A percentile compares a stretch with the other conserved stretches of the same genome.
phyloP scores from a whole-genome alignment of 1,140 invertebrate species.

The Drepana arcuata region DNA sequence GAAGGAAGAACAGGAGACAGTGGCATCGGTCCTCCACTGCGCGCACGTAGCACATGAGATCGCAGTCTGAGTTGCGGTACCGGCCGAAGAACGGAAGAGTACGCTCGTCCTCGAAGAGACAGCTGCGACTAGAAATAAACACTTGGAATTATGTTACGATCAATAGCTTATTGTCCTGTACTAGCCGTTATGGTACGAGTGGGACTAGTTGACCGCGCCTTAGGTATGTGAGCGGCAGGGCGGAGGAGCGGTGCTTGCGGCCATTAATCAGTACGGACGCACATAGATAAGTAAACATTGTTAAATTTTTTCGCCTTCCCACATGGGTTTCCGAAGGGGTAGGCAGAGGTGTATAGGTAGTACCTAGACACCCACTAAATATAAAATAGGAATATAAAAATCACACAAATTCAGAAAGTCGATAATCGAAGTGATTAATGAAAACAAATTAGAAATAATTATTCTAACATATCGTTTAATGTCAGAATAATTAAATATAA shows the following conservation, averaged over 20 bases:
- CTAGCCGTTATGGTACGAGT: not conserved
- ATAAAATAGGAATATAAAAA: too few relatives aligned
- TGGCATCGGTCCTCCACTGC: conserved; percentile 23
- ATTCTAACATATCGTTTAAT: too few relatives aligned
- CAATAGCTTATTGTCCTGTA: not conserved
- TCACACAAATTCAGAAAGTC: too few relatives aligned
- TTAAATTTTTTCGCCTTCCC: not conserved
- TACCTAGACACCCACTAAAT: too few relatives aligned
- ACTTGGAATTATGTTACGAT: not conserved
- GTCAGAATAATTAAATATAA: too few relatives aligned
- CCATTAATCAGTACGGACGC: not conserved
- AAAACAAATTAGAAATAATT: too few relatives aligned
- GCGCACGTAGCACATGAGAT: conserved; percentile 27
- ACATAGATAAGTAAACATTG: not conserved
- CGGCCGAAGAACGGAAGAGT: conserved; percentile 18
- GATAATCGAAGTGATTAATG: too few relatives aligned
- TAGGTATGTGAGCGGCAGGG: not conserved
- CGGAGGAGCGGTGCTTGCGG: not conserved
- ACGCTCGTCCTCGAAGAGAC: conserved; percentile 31
- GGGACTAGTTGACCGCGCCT: not conserved
- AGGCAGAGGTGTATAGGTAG: too few relatives aligned
- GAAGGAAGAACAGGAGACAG: conserved; percentile 31
- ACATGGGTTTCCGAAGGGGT: too few relatives aligned
- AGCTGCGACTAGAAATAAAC: conserved; percentile 31
- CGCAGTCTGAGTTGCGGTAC: conserved; percentile 47